Conservation (phyloP, 2,797 vertebrate species). For the Notolepis coatsorum region DNA sequence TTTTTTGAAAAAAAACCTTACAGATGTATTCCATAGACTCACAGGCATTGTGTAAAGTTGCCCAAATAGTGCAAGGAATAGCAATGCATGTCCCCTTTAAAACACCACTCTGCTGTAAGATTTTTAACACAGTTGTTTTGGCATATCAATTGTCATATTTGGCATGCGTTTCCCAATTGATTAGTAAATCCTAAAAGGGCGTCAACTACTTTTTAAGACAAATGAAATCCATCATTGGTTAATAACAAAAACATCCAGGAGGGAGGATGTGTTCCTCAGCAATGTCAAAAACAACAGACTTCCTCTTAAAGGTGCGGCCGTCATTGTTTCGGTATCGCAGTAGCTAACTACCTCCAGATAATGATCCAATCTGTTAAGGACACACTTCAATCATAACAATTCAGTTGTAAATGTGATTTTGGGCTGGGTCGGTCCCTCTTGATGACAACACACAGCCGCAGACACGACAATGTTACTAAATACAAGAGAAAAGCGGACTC, state of each 20-base stretch:
- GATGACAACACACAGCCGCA: conserved; percentile 1
- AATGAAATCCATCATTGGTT: conserved; percentile 8
- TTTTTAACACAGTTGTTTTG: too few relatives aligned
- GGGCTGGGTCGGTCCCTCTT: conserved; percentile 24
- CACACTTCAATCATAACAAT: conserved; percentile 39
- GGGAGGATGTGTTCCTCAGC: background rate
- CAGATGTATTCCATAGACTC: too few relatives aligned
- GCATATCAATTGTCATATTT: too few relatives aligned
- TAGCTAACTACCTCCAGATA: conserved; percentile 46
- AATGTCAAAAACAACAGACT: conserved; percentile 42
- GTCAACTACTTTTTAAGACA: background rate
- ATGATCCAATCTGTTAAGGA: conserved; percentile 36
- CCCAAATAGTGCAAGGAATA: too few relatives aligned
- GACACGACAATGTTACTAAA: background rate
- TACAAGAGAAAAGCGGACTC: too few relatives aligned
- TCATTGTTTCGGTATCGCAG: conserved; percentile 55
- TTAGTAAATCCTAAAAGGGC: background rate
- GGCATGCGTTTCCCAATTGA: too few relatives aligned
- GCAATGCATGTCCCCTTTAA: too few relatives aligned
- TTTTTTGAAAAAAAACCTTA: too few relatives aligned
- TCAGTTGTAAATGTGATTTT: conserved; percentile 46
- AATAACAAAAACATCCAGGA: conserved; percentile 6
- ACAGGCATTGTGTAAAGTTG: too few relatives aligned
- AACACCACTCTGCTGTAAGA: too few relatives aligned
- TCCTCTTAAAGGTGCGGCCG: conserved; percentile 39